Percentiles rank a stretch among this genome's conserved stretches.
These are phyloP conservation scores for Sphenopsis melanotis DNA, from an alignment of 2,797 vertebrate species.

Conservation along the genomic window DNA sequence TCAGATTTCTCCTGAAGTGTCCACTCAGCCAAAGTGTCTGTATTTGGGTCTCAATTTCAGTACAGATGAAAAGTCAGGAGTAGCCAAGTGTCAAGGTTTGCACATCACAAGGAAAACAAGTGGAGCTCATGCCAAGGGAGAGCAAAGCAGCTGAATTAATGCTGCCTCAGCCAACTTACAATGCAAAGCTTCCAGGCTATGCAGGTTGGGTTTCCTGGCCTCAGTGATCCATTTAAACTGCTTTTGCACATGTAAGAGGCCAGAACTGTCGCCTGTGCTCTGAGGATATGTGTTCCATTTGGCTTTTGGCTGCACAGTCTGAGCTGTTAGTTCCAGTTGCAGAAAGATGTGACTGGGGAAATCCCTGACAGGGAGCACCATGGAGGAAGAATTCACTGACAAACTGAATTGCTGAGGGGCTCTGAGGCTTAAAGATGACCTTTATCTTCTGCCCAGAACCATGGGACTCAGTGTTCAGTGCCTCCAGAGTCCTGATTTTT, in stretches of 20 bases:
- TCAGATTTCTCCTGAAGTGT: neutral
- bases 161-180: neutral
- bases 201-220: conserved; percentile 15
- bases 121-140: neutral
- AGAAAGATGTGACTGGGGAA: neutral
- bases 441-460: neutral
- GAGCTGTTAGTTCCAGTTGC: neutral
- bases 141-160: neutral
- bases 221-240: neutral
- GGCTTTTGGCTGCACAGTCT: neutral
- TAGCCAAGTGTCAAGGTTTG: conserved; percentile 24
- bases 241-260: neutral
- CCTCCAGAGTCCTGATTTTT: neutral
- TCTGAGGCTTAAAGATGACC: neutral
- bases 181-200: neutral
- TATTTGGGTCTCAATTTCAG: neutral
- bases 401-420: neutral
- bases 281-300: neutral
- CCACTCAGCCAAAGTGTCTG: neutral
- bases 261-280: neutral
- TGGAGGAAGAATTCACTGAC: neutral
- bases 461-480: neutral
- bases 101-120: neutral
- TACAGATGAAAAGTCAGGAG: neutral
- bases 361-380: neutral